phyloP scores from a whole-genome alignment of 2,888 invertebrate species.

The Ischnus inquisitorius region DNA sequence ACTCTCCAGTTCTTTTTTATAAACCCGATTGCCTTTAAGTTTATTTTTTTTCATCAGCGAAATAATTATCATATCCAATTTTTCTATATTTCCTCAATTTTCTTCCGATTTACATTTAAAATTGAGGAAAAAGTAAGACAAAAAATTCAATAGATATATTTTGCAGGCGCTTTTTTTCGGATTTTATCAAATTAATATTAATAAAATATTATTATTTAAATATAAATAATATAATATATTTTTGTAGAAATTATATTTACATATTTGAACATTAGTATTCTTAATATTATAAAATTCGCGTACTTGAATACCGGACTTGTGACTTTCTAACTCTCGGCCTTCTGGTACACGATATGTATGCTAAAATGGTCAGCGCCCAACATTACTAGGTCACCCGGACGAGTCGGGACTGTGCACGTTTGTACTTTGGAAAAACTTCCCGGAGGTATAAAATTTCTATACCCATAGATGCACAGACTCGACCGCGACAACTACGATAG shows the following conservation, averaged over 20 bases:
- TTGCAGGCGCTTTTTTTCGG: too few species aligned
- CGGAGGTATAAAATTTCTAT: slow-evolving; percentile 3
- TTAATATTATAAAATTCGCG: too few species aligned
- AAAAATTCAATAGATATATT: too few species aligned
- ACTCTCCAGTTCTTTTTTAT: slow-evolving; percentile 32
- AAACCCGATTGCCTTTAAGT: background rate
- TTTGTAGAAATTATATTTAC: too few species aligned
- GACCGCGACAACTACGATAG: background rate
- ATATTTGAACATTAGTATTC: too few species aligned
- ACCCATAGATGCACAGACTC: background rate
- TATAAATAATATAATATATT: too few species aligned
- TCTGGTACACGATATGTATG: background rate
- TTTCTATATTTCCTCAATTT: background rate
- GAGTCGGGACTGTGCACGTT: slow-evolving; percentile 25
- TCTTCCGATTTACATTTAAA: background rate
- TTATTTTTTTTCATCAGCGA: background rate
- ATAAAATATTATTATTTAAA: too few species aligned
- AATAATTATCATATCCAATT: background rate
- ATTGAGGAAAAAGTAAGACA: too few species aligned
- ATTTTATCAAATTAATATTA: too few species aligned
- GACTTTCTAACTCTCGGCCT: background rate
- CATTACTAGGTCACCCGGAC: slow-evolving; percentile 49
- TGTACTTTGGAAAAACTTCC: slow-evolving; percentile 19
- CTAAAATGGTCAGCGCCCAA: slow-evolving; percentile 38
- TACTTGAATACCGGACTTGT: background rate